Conservation (phyloP, 2,113 vertebrate species). For the Actenoides hombroni region DNA sequence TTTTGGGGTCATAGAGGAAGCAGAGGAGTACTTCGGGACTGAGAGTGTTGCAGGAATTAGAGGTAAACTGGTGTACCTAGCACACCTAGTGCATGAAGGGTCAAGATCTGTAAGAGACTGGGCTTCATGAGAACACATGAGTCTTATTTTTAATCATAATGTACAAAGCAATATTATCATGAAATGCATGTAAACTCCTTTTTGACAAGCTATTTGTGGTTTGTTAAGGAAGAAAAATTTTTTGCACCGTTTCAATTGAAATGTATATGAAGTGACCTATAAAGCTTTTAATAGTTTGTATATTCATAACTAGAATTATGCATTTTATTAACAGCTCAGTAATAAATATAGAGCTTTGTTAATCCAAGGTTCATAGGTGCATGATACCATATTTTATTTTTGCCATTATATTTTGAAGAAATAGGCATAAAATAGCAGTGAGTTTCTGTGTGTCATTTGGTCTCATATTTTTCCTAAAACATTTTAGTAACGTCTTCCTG, state of each 20-base stretch:
- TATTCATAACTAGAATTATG: constrained; percentile 6
- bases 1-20: neutral
- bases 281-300: neutral
- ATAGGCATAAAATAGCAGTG: neutral
- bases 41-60: neutral
- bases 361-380: neutral
- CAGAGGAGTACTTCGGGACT: neutral
- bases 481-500: neutral
- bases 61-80: neutral
- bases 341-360: neutral
- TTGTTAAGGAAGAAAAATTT: neutral
- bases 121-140: neutral
- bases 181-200: neutral
- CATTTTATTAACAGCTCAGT: neutral
- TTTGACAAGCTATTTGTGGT: neutral
- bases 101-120: neutral
- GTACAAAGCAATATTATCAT: neutral
- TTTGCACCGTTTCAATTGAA: neutral
- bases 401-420: neutral
- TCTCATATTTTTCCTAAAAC: neutral
- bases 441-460: neutral
- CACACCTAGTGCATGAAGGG: accelerated
- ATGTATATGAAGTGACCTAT: neutral
- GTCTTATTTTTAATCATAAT: neutral
- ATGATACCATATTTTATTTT: neutral